Base-by-base conservation (phyloP, 2,888 invertebrate species). In the Chrysotoxum bicinctum region DNA sequence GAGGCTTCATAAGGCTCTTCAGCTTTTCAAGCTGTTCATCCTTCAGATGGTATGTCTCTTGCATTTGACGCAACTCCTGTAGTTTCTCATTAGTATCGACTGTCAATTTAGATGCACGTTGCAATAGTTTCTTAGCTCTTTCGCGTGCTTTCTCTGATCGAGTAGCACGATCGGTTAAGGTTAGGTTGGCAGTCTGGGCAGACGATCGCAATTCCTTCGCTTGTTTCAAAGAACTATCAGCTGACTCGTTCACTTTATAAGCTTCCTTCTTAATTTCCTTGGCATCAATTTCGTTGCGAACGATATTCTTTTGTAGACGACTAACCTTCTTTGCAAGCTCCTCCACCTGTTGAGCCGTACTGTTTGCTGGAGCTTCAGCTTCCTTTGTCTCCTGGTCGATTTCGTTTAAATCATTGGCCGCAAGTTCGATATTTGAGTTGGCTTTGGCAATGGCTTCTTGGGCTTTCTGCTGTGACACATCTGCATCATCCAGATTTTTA, bases 201-300 rank as follows among this genome's bases (percentile, higher is more conserved):
- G 89, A 89, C 1, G 87, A 88, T n/a, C 91, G 89, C 70, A 92
- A 92, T 72, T 93, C 92, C 6, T 87, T 89, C 9, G 95, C 94
- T 88, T 95, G 94, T 68, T 94, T 94, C 81, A 94, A 94, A 0
- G 97, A 96, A 37, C 93, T 94, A 78, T 94, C 94, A 0, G 97
- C 96, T 68, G 96, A 94, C 60, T 94, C 94, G 1, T 95, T 94
- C 3, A 98, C 96, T 86, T 94, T 94, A 68, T 94, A 93, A 0
- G 96, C 95, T 90, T 96, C 96, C 87, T 95, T 94, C 89, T 95
- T 95, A 1, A 98, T 97, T 90, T 96, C 95, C 87, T 95, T 94
- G 8, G 98, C 96, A 74, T 96, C 96, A 75, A 95, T 94, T 89
- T 96, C 96, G 90, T 98, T 98, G 90, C 95, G 96, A 3, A 96